Evolutionary conservation across 2,888 invertebrate species (phyloP), one percentile per base, ranked within the genome.

Genomic region (Gerris lacustris): DNA sequence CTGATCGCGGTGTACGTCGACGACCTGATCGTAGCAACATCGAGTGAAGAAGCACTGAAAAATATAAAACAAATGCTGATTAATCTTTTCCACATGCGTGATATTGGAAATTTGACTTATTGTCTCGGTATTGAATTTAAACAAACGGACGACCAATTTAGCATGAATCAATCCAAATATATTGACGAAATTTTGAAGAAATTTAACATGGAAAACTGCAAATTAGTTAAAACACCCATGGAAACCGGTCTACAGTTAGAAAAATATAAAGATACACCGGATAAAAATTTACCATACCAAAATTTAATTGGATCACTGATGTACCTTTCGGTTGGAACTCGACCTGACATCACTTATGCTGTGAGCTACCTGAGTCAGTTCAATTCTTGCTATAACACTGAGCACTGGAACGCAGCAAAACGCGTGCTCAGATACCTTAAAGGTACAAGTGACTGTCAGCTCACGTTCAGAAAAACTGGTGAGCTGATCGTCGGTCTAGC

Each of bases 381-480:
- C 31, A 63, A 69, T 17, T 67, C 68, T 18, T 68, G 64, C 44
- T 68, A 45, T 31, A 69, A 62, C 11, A 66, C 67, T 44, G 66
- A 66, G 66, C 69, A 70, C 43, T 73, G 70, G 73, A n/a, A 66
- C 43, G 72, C 73, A 66, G 70, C 73, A 9, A 73, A 72, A 66
- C 44, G 72, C 11, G 72, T 73, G 6, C 64, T 73, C 15, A 64
- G 68, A 45, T 73, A 73, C 62, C 69, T 72, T n/a, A 73, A 67
- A 45, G 67, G 47, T 18, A 71, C 70, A 6, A 69, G 17, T 44
- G 45, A 70, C 11, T n/a, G 66, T 11, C 44, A 62, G 44, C 67
- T 73, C 15, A 47, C 66, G 17, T 72, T 70, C 63, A 62, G 47
- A n/a, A 71, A 70, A 43, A 68, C 69, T 45, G 70, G 63, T 43